A percentile compares a stretch with the other conserved stretches of the same genome.
Conservation (phyloP, 2,888 invertebrate genomes). For the Eupithecia subumbrata region DNA sequence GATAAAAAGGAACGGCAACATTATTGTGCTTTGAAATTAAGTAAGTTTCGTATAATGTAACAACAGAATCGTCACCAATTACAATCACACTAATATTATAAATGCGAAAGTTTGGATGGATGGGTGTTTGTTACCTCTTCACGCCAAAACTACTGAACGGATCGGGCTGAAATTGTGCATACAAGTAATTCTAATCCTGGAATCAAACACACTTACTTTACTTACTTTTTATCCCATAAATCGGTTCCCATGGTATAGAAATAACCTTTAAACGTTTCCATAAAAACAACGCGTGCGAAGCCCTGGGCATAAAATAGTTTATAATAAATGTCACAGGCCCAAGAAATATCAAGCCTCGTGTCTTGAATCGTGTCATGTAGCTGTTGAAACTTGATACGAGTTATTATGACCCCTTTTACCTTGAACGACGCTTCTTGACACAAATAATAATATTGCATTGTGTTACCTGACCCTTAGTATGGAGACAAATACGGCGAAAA, state of each 20-base stretch:
- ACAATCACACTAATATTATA: no score
- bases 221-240: no score
- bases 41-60: not conserved
- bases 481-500: slow-evolving; percentile 19
- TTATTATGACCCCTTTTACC: not conserved
- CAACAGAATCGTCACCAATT: not conserved
- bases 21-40: not conserved
- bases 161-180: no score
- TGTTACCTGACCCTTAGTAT: not conserved
- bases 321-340: not conserved
- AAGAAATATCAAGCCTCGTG: not conserved
- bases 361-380: not conserved
- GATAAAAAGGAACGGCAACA: not conserved
- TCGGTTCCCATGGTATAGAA: no score
- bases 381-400: not conserved
- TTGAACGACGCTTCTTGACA: not conserved
- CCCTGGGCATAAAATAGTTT: no score
- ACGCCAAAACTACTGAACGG: no score
- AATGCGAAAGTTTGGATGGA: no score
- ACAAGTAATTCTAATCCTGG: no score
- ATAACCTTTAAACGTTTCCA: no score
- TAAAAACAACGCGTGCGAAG: no score
- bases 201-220: no score
- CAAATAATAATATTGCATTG: not conserved
- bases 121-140: no score